Evolutionary conservation across 2,888 invertebrate genomes (phyloP).

Genomic region (Oxytorus armatus): DNA sequence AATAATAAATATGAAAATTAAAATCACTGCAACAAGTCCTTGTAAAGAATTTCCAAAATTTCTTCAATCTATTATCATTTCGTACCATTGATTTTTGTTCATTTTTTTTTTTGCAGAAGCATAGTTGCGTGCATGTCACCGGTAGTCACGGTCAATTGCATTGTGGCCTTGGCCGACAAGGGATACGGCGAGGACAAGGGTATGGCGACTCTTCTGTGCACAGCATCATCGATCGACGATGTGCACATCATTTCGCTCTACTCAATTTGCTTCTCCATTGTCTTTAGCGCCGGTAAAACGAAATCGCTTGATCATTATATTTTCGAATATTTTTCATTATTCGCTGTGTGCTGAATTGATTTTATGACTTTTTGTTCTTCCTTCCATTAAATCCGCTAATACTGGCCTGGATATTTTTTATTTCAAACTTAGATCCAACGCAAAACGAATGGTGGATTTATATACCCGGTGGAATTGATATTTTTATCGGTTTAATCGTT

Average conservation of each 20-base stretch:
- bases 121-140: conserved; percentile 81
- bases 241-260: conserved; percentile 91
- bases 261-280: conserved; percentile 88
- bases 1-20: no score
- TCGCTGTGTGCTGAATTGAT: neutral
- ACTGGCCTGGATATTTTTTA: no score
- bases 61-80: neutral
- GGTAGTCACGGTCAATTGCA: conserved; percentile 79
- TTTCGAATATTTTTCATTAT: neutral
- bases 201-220: conserved; percentile 90
- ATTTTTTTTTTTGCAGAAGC: conserved; percentile 70
- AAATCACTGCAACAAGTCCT: no score
- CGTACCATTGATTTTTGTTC: neutral
- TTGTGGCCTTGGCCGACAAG: conserved; percentile 83
- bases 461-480: conserved; percentile 83
- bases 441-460: conserved; percentile 76
- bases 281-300: conserved; percentile 87
- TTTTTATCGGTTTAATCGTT: conserved; percentile 87
- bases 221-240: conserved; percentile 90
- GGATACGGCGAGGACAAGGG: conserved; percentile 90
- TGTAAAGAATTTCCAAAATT: no score
- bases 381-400: no score
- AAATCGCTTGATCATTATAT: conserved; percentile 23
- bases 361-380: conserved; percentile 10
- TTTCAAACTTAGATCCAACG: no score